Evolutionary conservation across 1,140 invertebrate species (phyloP).

Genomic region (Araneus ventricosus): DNA sequence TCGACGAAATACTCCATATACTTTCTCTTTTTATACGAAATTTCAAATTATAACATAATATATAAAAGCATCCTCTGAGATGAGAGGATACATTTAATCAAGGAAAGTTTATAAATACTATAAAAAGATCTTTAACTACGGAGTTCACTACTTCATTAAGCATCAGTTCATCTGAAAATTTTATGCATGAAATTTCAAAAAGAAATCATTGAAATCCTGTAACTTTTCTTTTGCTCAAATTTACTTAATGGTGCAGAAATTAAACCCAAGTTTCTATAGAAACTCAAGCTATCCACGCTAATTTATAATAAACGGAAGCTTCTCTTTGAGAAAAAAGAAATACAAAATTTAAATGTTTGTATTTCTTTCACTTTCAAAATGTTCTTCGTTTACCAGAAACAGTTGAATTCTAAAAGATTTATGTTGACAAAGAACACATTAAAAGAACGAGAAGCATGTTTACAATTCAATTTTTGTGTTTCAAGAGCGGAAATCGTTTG

Average conservation of each 20-base stretch:
- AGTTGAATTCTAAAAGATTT: neutral
- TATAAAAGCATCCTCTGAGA: too few relatives aligned
- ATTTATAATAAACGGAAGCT: neutral
- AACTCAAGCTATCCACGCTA: neutral
- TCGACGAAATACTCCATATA: too few relatives aligned
- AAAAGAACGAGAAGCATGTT: neutral
- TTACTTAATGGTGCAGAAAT: neutral
- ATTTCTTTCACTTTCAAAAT: neutral
- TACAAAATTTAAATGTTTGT: neutral
- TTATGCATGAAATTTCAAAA: too few relatives aligned
- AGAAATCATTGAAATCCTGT: neutral
- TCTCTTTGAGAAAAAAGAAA: neutral
- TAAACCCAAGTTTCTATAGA: neutral
- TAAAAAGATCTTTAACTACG: too few relatives aligned
- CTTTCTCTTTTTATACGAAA: too few relatives aligned
- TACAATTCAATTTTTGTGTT: neutral
- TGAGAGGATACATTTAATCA: too few relatives aligned
- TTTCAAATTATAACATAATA: too few relatives aligned
- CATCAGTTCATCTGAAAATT: too few relatives aligned
- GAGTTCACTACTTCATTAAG: too few relatives aligned
- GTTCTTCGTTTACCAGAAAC: neutral
- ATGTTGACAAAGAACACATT: neutral
- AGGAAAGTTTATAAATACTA: too few relatives aligned
- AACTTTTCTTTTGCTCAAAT: neutral
- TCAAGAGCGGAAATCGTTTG: neutral